Evolutionary conservation across 2,113 vertebrate genomes (phyloP).

Genomic region (Spilogale gracilis): DNA sequence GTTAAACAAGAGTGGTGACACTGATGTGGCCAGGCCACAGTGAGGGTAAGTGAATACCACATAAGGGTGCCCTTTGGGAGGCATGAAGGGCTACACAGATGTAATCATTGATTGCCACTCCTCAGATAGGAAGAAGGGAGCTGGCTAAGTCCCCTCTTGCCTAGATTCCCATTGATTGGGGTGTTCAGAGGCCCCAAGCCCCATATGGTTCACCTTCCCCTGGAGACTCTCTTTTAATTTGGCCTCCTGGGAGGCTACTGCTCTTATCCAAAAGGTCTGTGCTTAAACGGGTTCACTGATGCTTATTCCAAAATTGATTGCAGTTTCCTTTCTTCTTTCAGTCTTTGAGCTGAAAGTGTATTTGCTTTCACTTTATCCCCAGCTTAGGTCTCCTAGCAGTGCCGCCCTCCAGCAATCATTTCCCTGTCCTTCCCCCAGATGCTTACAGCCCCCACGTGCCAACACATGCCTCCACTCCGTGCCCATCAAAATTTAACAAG

Average conservation of each 20-base stretch:
- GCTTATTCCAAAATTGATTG: not conserved
- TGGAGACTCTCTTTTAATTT: not conserved
- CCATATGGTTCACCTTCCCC: not conserved
- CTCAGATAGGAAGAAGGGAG: not conserved
- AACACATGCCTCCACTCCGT: too few relatives aligned
- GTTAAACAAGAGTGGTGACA: not conserved
- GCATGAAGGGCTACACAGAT: not conserved
- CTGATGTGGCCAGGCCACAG: rapidly evolving
- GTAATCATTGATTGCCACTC: not conserved
- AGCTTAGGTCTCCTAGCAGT: not conserved
- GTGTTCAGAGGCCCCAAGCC: not conserved
- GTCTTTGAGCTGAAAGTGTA: not conserved
- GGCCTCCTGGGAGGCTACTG: not conserved
- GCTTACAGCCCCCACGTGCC: not conserved
- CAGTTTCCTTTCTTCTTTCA: not conserved
- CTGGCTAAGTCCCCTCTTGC: not conserved
- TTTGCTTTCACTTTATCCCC: not conserved
- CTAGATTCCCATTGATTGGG: not conserved
- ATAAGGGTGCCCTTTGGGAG: not conserved
- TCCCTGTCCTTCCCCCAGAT: not conserved
- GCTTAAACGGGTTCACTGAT: not conserved
- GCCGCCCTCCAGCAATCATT: not conserved
- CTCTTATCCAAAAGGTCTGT: not conserved
- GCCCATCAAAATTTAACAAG: not conserved
- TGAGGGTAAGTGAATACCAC: not conserved